Percentiles rank a stretch among this genome's conserved stretches.
These are phyloP conservation scores for Ctenoplectra terminalis DNA, from an alignment of 1,140 invertebrate species.

Conservation along the genomic window DNA sequence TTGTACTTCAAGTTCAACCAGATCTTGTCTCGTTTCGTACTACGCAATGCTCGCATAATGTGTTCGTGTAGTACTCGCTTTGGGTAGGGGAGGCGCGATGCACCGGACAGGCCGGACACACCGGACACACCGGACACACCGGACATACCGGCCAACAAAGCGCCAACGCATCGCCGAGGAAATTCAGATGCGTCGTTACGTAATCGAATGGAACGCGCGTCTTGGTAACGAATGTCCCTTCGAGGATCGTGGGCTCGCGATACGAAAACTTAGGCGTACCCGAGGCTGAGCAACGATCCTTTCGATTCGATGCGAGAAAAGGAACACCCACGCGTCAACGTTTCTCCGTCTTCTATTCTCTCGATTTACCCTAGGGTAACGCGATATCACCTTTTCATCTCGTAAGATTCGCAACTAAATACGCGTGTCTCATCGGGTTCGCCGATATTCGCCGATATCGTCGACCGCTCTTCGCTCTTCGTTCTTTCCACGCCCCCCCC, in stretches of 20 bases:
- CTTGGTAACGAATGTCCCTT: background rate
- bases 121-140: background rate
- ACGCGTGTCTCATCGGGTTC: background rate
- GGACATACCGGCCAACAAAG: background rate
- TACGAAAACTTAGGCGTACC: too few species aligned
- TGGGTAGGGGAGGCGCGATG: background rate
- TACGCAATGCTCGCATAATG: slow-evolving; percentile 40
- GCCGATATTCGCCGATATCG: too few species aligned
- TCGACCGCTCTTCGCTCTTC: too few species aligned
- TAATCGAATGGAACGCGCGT: background rate
- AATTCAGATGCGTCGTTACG: background rate
- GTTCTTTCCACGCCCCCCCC: too few species aligned
- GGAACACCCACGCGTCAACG: background rate
- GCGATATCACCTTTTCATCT: background rate
- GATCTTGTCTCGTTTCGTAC: slow-evolving; percentile 35
- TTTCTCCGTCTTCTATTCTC: too few species aligned
- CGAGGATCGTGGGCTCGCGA: background rate
- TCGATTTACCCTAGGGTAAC: background rate
- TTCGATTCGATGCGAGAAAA: background rate
- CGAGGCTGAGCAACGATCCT: too few species aligned
- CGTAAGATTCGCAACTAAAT: background rate
- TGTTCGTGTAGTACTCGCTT: slow-evolving; percentile 1
- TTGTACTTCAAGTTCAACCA: slow-evolving; percentile 46
- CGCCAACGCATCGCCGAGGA: background rate
- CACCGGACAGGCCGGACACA: too few species aligned